Evolutionary conservation across 2,113 vertebrate species (phyloP).

Genomic region (Willisornis vidua): DNA sequence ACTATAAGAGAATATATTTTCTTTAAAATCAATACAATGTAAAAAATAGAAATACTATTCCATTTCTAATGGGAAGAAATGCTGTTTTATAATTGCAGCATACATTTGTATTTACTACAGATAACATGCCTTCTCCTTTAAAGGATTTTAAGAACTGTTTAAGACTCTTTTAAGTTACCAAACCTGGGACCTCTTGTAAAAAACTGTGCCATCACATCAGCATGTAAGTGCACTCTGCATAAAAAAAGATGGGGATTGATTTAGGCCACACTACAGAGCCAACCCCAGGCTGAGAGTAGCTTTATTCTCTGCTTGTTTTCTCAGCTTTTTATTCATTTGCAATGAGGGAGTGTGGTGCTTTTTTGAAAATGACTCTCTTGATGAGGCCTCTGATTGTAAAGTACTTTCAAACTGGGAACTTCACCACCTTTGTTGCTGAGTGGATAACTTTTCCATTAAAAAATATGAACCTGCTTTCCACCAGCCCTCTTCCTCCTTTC

Average conservation of each 20-base stretch:
- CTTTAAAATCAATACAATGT: background rate
- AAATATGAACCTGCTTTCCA: conserved; percentile 58
- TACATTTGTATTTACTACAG: background rate
- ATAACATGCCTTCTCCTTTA: conserved; percentile 42
- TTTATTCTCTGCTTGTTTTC: conserved; percentile 76
- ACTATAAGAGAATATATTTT: background rate
- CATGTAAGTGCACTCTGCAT: conserved; percentile 76
- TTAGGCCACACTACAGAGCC: conserved; percentile 62
- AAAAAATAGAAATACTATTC: background rate
- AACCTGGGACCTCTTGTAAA: conserved; percentile 70
- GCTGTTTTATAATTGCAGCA: conserved; percentile 28
- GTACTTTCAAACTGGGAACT: conserved; percentile 76
- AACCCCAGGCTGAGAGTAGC: conserved; percentile 70
- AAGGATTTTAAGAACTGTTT: conserved; percentile 52
- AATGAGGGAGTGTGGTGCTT: conserved; percentile 72
- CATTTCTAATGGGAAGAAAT: background rate
- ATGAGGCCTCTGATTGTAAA: conserved; percentile 76
- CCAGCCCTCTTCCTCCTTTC: conserved; percentile 30
- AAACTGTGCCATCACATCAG: conserved; percentile 74
- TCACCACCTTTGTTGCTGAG: conserved; percentile 71
- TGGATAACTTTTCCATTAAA: conserved; percentile 73
- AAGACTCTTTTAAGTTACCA: conserved; percentile 70
- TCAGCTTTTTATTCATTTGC: conserved; percentile 74
- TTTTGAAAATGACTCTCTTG: conserved; percentile 75
- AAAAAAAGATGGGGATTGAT: conserved; percentile 71